These are phyloP conservation scores for Crenichthys baileyi DNA, from an alignment of 2,797 vertebrate genomes.

Conservation along the genomic window DNA sequence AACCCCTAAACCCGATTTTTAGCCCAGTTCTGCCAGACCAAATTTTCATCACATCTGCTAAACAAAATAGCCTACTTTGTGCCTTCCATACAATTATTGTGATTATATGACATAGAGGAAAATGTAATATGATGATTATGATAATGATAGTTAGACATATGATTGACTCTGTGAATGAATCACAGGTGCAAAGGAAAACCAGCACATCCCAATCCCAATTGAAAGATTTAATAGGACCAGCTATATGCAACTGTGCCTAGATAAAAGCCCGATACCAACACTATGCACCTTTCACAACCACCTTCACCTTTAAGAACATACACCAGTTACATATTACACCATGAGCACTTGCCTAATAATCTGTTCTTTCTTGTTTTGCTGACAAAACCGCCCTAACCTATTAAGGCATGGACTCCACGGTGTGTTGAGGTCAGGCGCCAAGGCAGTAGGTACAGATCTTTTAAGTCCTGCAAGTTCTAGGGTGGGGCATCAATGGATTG, in stretches of 20 bases:
- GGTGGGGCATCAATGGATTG: neutral
- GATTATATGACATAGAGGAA: conserved; percentile 66
- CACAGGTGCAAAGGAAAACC: conserved; percentile 57
- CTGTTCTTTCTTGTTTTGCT: neutral
- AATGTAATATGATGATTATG: conserved; percentile 63
- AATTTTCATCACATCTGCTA: conserved; percentile 36
- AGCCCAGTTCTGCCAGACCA: conserved; percentile 37
- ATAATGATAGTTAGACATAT: conserved; percentile 53
- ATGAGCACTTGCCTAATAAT: neutral
- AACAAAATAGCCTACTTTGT: conserved; percentile 56
- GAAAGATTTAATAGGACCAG: conserved; percentile 13
- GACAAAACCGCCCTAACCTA: neutral
- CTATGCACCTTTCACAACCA: neutral
- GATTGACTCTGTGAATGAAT: conserved; percentile 42
- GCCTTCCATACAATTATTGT: conserved; percentile 67
- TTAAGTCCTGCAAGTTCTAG: neutral
- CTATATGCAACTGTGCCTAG: too few species aligned
- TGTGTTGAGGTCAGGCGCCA: neutral
- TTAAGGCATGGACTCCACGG: neutral
- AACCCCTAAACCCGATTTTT: conserved; percentile 42
- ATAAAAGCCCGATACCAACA: neutral
- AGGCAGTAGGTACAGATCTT: neutral
- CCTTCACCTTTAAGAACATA: neutral
- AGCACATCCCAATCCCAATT: conserved; percentile 16
- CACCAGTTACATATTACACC: neutral